phyloP scores from a whole-genome alignment of 2,113 vertebrate genomes.

The Smithornis capensis region DNA sequence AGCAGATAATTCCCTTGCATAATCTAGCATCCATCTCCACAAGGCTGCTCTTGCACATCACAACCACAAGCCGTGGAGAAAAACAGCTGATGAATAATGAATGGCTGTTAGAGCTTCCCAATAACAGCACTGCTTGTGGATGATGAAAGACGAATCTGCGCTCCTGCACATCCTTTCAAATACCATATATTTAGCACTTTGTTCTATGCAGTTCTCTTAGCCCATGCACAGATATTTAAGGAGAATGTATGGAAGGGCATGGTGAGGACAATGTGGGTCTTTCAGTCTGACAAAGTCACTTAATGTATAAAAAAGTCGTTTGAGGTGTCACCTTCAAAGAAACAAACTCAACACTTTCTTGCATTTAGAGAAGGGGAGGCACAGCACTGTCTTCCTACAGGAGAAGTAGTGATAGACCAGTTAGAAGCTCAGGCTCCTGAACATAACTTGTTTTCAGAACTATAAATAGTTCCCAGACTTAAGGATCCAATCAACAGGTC shows the following conservation, averaged over 20 bases:
- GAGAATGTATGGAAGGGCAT: neutral
- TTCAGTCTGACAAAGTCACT: neutral
- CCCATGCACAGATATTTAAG: neutral
- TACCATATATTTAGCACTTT: neutral
- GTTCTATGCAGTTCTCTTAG: neutral
- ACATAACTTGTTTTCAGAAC: neutral
- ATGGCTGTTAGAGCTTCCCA: neutral
- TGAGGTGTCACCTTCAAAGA: neutral
- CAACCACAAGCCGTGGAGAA: neutral
- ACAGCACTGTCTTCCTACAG: neutral
- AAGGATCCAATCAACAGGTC: neutral
- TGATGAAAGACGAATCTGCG: neutral
- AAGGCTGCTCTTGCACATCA: neutral
- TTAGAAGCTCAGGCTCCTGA: neutral
- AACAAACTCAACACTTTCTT: neutral
- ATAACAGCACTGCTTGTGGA: neutral
- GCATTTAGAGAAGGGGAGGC: neutral
- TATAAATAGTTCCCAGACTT: neutral
- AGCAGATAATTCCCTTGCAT: neutral
- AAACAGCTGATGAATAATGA: slow-evolving; percentile 19
- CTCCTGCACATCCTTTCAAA: neutral
- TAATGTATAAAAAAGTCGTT: neutral
- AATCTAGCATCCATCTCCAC: neutral
- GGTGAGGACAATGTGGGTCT: neutral
- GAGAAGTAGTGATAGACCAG: neutral